Evolutionary conservation across 2,113 vertebrate genomes (phyloP).

Genomic region (Choloepus hoffmanni): DNA sequence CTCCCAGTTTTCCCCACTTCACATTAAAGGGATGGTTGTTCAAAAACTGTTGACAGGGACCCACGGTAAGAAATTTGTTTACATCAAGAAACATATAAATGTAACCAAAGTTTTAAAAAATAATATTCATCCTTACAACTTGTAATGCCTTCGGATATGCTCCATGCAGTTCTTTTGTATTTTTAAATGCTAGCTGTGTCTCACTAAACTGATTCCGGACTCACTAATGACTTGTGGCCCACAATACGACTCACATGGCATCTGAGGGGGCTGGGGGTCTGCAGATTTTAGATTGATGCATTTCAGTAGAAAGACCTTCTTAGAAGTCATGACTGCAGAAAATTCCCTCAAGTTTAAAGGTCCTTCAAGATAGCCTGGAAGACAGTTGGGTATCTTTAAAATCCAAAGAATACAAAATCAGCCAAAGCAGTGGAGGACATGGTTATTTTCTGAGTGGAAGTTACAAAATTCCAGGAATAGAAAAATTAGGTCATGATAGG

Average conservation of each 20-base stretch:
- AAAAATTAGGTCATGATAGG: not conserved
- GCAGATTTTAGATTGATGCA: not conserved
- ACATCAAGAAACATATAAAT: not conserved
- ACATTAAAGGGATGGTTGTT: not conserved
- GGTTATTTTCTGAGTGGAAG: not conserved
- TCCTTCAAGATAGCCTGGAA: not conserved
- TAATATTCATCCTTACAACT: not conserved
- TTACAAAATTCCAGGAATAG: conserved; percentile 30
- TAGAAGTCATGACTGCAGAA: not conserved
- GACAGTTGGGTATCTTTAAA: not conserved
- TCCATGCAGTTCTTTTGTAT: not conserved
- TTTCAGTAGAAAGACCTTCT: not conserved
- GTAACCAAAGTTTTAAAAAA: not conserved
- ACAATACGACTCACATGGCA: not conserved
- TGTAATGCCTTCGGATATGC: not conserved
- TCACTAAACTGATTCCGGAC: not conserved
- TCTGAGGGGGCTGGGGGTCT: not conserved
- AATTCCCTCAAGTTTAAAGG: not conserved
- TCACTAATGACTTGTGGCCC: not conserved
- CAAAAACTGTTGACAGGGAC: not conserved
- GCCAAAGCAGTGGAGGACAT: not conserved
- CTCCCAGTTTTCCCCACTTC: not conserved
- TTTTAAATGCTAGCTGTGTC: not conserved
- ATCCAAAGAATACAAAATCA: conserved; percentile 2
- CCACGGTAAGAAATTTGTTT: not conserved